A percentile compares a stretch with the other conserved stretches of the same genome.
Evolutionary conservation across 1,140 invertebrate genomes (phyloP).

Genomic region (Vanessa tameamea): DNA sequence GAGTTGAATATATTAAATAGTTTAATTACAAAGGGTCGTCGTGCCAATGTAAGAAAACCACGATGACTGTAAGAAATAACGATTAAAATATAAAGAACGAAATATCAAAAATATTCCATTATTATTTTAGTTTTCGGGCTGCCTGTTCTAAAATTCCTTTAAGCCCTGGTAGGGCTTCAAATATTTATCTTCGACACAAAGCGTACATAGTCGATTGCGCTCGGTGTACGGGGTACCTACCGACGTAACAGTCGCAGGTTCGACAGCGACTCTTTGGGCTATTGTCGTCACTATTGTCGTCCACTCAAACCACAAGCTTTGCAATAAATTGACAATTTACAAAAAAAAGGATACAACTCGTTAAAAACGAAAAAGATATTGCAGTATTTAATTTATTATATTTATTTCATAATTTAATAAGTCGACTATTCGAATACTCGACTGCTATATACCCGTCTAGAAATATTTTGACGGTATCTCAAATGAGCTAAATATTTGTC

Average conservation of each 20-base stretch:
- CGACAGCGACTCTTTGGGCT: background rate
- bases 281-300: no score
- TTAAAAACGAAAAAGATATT: no score
- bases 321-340: no score
- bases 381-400: no score
- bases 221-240: background rate
- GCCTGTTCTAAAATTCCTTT: background rate
- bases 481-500: constrained; percentile 12
- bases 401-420: no score
- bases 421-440: no score
- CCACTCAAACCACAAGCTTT: no score
- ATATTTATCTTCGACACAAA: background rate
- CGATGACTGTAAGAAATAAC: background rate
- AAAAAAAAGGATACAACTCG: no score
- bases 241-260: background rate
- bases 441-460: background rate
- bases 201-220: background rate
- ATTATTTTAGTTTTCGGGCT: background rate
- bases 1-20: background rate
- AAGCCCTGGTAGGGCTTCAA: background rate
- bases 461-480: background rate
- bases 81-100: background rate
- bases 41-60: background rate
- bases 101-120: constrained; percentile 1
- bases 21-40: background rate